Evolutionary conservation across 2,888 invertebrate species (phyloP).

Genomic region (Leptinotarsa juncta): DNA sequence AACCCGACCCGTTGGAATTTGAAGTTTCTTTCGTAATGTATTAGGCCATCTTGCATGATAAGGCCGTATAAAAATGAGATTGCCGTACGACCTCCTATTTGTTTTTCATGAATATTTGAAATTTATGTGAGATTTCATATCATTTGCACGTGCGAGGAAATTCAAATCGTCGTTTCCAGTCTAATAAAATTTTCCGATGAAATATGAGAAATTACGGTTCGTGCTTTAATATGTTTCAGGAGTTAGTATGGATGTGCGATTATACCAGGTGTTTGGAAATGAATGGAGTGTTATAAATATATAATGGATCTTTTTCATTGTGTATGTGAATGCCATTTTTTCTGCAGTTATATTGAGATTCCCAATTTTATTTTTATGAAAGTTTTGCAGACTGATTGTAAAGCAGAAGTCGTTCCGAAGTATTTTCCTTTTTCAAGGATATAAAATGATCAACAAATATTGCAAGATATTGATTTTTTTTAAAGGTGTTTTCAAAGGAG

Average conservation of each 20-base stretch:
- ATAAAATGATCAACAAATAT: no score
- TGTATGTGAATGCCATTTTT: no score
- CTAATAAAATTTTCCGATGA: conserved; percentile 44
- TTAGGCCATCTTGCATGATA: conserved; percentile 32
- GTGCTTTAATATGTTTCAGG: conserved; percentile 39
- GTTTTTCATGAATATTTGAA: conserved; percentile 49
- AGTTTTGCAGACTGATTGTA: no score
- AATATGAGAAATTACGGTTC: conserved; percentile 41
- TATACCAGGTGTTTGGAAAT: neutral
- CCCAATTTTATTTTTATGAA: no score
- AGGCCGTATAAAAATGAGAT: conserved; percentile 46
- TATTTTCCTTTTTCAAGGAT: no score
- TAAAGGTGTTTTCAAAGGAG: no score
- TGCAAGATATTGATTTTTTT: no score
- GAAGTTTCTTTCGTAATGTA: conserved; percentile 27
- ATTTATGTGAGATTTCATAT: conserved; percentile 46
- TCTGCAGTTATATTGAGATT: no score
- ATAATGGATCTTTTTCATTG: no score
- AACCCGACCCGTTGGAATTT: conserved; percentile 18
- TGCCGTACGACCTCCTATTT: conserved; percentile 45
- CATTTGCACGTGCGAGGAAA: conserved; percentile 46
- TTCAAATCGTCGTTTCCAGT: conserved; percentile 44
- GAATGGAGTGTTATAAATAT: neutral
- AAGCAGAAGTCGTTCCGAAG: no score
- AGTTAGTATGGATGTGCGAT: conserved; percentile 16